A percentile compares a stretch with the other conserved stretches of the same genome.
These are phyloP conservation scores for Orthosia gracilis DNA, from an alignment of 2,888 invertebrate genomes.

Conservation along the genomic window DNA sequence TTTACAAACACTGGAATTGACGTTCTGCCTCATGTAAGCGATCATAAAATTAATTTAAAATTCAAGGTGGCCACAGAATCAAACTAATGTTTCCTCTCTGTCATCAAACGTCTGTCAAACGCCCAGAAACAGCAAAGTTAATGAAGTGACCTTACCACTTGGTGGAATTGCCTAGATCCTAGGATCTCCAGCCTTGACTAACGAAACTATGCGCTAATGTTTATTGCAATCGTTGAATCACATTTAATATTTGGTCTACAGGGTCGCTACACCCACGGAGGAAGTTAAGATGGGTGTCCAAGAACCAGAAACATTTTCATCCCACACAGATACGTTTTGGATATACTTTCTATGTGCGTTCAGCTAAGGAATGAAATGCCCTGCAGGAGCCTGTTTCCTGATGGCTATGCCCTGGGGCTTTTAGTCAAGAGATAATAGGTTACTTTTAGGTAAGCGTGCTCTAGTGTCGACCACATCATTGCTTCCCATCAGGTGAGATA, in stretches of 20 bases:
- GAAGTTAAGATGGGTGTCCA: slow-evolving; percentile 62
- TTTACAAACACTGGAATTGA: neutral
- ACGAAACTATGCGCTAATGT: slow-evolving; percentile 70
- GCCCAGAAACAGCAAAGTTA: slow-evolving; percentile 69
- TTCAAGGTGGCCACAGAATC: slow-evolving; percentile 39
- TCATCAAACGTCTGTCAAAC: slow-evolving; percentile 54
- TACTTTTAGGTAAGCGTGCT: too few relatives aligned
- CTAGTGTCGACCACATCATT: too few relatives aligned
- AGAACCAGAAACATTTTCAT: slow-evolving; percentile 24
- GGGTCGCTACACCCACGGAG: slow-evolving; percentile 78
- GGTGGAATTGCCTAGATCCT: slow-evolving; percentile 81
- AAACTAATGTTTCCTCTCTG: slow-evolving; percentile 55
- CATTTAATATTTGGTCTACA: slow-evolving; percentile 79
- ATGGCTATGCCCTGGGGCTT: too few relatives aligned
- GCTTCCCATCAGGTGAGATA: too few relatives aligned
- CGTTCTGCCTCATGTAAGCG: too few relatives aligned
- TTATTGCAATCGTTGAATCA: slow-evolving; percentile 76
- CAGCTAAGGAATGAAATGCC: too few relatives aligned
- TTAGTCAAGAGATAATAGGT: too few relatives aligned
- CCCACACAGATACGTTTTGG: too few relatives aligned
- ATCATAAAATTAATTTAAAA: slow-evolving; percentile 4
- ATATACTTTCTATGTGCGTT: too few relatives aligned
- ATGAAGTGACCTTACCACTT: slow-evolving; percentile 85
- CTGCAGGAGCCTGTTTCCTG: too few relatives aligned
- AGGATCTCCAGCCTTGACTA: slow-evolving; percentile 72